Percentiles rank a stretch among this genome's conserved stretches.
These are phyloP conservation scores for Drosophila ercepeae DNA, from an alignment of 1,140 invertebrate genomes.

Conservation along the genomic window DNA sequence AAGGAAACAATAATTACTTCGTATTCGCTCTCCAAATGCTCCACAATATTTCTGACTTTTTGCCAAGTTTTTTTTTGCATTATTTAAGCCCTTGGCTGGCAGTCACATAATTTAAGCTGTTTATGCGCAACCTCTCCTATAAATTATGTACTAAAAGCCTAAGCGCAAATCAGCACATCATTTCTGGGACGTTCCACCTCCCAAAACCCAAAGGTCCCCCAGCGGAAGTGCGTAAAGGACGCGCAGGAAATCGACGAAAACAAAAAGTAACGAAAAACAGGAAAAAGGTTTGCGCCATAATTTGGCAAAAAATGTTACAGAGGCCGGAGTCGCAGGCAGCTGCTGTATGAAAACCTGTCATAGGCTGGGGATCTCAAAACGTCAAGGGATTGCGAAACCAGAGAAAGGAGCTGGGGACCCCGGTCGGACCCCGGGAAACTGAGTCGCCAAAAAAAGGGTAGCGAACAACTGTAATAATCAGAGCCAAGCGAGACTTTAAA, in stretches of 20 bases:
- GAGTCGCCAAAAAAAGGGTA: constrained; percentile 15
- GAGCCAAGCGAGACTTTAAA: constrained; percentile 78
- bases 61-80: constrained; percentile 6
- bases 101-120: constrained; percentile 74
- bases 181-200: constrained; percentile 49
- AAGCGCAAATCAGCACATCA: constrained; percentile 69
- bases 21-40: not conserved
- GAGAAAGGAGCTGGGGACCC: not conserved
- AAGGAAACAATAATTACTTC: not conserved
- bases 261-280: constrained; percentile 28
- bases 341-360: constrained; percentile 48
- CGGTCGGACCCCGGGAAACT: not conserved
- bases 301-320: constrained; percentile 58
- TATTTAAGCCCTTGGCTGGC: constrained; percentile 21
- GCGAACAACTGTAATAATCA: constrained; percentile 63
- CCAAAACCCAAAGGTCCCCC: constrained; percentile 15
- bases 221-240: constrained; percentile 68
- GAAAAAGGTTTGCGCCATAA: constrained; percentile 58
- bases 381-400: constrained; percentile 5
- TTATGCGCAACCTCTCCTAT: constrained; percentile 65
- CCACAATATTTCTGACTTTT: constrained; percentile 5
- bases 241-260: constrained; percentile 61
- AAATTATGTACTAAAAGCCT: constrained; percentile 79
- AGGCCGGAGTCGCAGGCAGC: constrained; percentile 28
- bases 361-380: constrained; percentile 22